These are phyloP conservation scores for Ommatoiulus sabulosus DNA, from an alignment of 2,888 invertebrate genomes.

Conservation along the genomic window DNA sequence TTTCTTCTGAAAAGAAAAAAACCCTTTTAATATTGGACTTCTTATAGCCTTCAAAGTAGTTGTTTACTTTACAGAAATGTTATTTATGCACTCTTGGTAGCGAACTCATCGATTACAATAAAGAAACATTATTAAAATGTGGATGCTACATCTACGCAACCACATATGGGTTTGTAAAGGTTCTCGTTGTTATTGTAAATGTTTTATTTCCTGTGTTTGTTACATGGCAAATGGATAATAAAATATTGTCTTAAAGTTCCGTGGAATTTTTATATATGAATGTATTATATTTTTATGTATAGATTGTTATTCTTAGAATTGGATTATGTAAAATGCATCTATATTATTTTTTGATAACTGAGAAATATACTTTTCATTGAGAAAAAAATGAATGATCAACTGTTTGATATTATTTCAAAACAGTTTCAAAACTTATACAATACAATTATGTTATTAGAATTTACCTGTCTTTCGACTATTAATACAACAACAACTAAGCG, in stretches of 20 bases:
- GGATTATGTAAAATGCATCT: too few relatives aligned
- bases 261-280: background rate
- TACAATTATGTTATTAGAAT: too few relatives aligned
- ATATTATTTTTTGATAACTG: too few relatives aligned
- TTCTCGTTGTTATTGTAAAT: background rate
- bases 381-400: too few relatives aligned
- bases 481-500: too few relatives aligned
- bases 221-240: conserved; percentile 13
- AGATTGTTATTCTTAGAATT: background rate
- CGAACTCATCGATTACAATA: background rate
- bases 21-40: too few relatives aligned
- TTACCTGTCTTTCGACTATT: too few relatives aligned
- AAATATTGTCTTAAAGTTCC: background rate
- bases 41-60: background rate
- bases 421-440: too few relatives aligned
- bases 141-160: background rate
- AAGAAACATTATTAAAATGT: background rate
- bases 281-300: background rate
- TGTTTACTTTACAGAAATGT: background rate
- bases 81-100: background rate
- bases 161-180: background rate
- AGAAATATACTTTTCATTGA: too few relatives aligned
- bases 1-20: too few relatives aligned
- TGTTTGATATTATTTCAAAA: too few relatives aligned
- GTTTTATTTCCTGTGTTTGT: background rate